Evolutionary conservation across 2,888 invertebrate species (phyloP).

Genomic region (Himalopsyche tibetana): DNA sequence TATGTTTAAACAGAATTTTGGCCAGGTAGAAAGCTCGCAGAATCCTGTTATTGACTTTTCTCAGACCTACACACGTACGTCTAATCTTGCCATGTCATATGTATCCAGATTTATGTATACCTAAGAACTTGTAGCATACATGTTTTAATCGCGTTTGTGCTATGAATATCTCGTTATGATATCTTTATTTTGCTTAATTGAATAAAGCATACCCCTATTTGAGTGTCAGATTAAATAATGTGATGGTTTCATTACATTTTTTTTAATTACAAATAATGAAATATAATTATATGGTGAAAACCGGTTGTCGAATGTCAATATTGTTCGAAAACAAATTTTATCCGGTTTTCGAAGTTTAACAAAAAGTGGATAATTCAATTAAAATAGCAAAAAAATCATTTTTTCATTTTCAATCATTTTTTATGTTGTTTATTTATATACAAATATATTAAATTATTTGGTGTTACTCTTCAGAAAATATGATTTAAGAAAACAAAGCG

Average conservation of each 20-base stretch:
- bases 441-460: no score
- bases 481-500: no score
- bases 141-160: constrained; percentile 12
- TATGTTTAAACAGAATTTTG: constrained; percentile 50
- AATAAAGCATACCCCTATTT: not conserved
- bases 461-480: no score
- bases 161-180: not conserved
- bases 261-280: no score
- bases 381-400: no score
- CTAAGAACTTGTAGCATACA: not conserved
- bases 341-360: no score
- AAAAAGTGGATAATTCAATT: no score
- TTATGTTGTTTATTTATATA: no score
- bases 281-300: no score
- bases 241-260: not conserved
- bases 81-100: constrained; percentile 22
- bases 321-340: no score
- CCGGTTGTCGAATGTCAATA: no score
- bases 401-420: no score
- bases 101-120: constrained; percentile 34
- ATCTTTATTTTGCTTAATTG: constrained; percentile 31
- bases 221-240: not conserved
- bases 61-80: not conserved
- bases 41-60: constrained; percentile 28
- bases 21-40: constrained; percentile 44